phyloP scores from a whole-genome alignment of 2,888 invertebrate genomes.

The Drosophila emarginata region DNA sequence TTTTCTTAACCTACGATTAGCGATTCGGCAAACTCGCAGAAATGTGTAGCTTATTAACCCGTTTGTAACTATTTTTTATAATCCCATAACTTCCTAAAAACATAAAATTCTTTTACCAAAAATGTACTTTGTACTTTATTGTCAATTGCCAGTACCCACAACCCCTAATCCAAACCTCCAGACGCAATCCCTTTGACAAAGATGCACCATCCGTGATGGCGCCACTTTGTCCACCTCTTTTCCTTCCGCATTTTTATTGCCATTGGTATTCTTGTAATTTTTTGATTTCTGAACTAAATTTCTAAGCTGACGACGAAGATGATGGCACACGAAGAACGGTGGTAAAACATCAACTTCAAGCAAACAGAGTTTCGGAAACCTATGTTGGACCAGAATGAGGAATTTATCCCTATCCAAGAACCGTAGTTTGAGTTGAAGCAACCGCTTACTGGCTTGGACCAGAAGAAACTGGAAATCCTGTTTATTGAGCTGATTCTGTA shows the following conservation, averaged over 20 bases:
- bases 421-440: constrained; percentile 41
- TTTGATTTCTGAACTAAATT: constrained; percentile 18
- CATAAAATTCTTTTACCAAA: background rate
- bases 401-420: constrained; percentile 50
- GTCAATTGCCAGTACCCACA: constrained; percentile 18
- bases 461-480: constrained; percentile 47
- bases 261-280: background rate
- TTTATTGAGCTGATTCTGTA: constrained; percentile 43
- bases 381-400: constrained; percentile 30
- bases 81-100: too few species aligned
- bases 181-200: background rate
- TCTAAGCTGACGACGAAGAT: constrained; percentile 37
- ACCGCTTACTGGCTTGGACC: constrained; percentile 11
- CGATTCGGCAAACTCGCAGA: too few species aligned
- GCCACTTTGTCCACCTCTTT: background rate
- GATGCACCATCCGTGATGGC: background rate
- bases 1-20: too few species aligned
- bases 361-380: constrained; percentile 53
- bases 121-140: background rate
- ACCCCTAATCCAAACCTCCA: background rate
- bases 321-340: constrained; percentile 52
- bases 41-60: background rate
- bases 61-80: too few species aligned
- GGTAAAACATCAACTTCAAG: constrained; percentile 60
- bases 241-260: background rate